Percentiles rank a stretch among this genome's conserved stretches.
These are phyloP conservation scores for Heliconius charithonia DNA, from an alignment of 2,888 invertebrate genomes.

Conservation along the genomic window DNA sequence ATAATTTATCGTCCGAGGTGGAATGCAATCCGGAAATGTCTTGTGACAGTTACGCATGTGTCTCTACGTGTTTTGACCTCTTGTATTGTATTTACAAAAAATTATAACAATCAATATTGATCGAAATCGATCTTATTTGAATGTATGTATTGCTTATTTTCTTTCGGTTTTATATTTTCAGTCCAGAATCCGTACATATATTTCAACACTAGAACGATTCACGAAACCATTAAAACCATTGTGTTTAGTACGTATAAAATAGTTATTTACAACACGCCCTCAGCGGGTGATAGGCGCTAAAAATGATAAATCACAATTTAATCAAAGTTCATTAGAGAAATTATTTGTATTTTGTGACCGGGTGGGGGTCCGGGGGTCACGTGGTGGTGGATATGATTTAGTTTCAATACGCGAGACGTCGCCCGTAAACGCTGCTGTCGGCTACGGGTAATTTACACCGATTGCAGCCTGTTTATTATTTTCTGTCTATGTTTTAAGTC, in stretches of 20 bases:
- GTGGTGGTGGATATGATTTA: slow-evolving; percentile 69
- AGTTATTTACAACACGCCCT: slow-evolving; percentile 33
- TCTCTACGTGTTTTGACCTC: too few species aligned
- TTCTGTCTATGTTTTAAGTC: slow-evolving; percentile 67
- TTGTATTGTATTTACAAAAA: background rate
- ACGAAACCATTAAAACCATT: slow-evolving; percentile 23
- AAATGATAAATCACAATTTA: slow-evolving; percentile 65
- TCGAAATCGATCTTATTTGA: background rate
- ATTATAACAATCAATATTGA: background rate
- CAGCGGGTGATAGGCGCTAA: slow-evolving; percentile 29
- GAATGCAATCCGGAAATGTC: too few species aligned
- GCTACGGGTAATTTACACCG: slow-evolving; percentile 69
- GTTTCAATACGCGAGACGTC: slow-evolving; percentile 73
- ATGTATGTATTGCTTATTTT: background rate
- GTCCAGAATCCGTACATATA: background rate
- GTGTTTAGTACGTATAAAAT: slow-evolving; percentile 28
- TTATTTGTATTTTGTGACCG: slow-evolving; percentile 62
- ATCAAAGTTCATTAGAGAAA: slow-evolving; percentile 72
- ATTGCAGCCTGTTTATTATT: slow-evolving; percentile 71
- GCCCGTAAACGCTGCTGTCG: slow-evolving; percentile 69
- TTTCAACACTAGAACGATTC: slow-evolving; percentile 23
- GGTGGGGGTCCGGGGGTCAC: slow-evolving; percentile 56
- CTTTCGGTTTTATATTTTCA: background rate
- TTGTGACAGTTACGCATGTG: too few species aligned
- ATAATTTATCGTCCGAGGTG: too few species aligned